Evolutionary conservation across 2,888 invertebrate species (phyloP).

Genomic region (Amorpha juglandis): DNA sequence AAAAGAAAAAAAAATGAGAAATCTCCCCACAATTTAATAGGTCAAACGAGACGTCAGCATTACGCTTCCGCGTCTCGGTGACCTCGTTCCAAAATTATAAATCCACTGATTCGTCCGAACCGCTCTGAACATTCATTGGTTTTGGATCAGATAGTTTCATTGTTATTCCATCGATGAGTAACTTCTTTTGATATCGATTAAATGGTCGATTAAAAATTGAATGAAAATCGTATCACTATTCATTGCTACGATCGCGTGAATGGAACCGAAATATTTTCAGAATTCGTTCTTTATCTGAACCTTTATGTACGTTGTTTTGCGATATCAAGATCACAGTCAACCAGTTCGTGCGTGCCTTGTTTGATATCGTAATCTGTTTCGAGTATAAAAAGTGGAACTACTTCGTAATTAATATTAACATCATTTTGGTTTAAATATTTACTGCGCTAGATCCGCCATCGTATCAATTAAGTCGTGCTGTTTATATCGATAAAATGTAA

Average conservation of each 20-base stretch:
- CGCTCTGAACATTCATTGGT: background rate
- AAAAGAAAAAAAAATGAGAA: slow-evolving; percentile 31
- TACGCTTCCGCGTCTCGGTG: slow-evolving; percentile 39
- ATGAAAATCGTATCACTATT: slow-evolving; percentile 40
- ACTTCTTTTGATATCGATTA: slow-evolving; percentile 49
- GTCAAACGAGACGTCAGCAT: slow-evolving; percentile 47
- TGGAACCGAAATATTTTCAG: slow-evolving; percentile 55
- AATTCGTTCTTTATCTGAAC: slow-evolving; percentile 16
- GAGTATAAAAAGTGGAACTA: background rate
- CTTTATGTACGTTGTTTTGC: slow-evolving; percentile 40
- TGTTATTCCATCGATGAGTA: slow-evolving; percentile 28
- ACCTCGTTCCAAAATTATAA: slow-evolving; percentile 40
- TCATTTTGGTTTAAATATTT: background rate
- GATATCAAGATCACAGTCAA: background rate
- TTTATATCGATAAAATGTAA: background rate
- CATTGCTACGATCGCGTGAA: slow-evolving; percentile 56
- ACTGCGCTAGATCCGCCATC: background rate
- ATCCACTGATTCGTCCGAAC: slow-evolving; percentile 7
- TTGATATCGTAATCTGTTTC: slow-evolving; percentile 1
- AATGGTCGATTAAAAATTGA: slow-evolving; percentile 42
- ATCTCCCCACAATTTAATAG: slow-evolving; percentile 43
- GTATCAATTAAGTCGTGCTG: background rate
- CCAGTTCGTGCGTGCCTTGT: background rate
- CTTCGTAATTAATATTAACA: background rate
- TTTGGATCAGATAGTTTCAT: background rate